Evolutionary conservation across 2,113 vertebrate genomes (phyloP).

Genomic region (Paracanthobrama guichenoti): DNA sequence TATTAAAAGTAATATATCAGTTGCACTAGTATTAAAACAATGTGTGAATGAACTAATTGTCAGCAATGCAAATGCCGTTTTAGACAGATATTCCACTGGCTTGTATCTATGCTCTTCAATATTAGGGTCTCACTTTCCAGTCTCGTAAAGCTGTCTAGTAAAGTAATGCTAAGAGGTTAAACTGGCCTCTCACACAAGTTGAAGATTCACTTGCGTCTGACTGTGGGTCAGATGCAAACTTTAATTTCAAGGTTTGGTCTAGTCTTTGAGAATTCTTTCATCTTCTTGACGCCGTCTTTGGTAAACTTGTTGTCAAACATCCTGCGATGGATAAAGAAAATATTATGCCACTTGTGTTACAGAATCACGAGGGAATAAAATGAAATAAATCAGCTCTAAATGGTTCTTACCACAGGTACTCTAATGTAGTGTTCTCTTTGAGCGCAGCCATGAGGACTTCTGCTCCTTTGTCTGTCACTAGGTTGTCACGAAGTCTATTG

Average conservation of each 20-base stretch:
- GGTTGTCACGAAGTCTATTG: conserved; percentile 63
- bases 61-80: neutral
- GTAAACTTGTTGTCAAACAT: conserved; percentile 66
- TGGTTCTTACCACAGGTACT: conserved; percentile 56
- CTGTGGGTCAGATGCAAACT: conserved; percentile 56
- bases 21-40: neutral
- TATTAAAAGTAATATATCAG: neutral
- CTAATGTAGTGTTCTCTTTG: conserved; percentile 58
- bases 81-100: neutral
- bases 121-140: too few species aligned
- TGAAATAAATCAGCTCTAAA: neutral
- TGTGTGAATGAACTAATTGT: neutral
- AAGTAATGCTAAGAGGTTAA: too few species aligned
- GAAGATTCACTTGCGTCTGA: too few species aligned
- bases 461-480: conserved; percentile 60
- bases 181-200: too few species aligned
- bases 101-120: too few species aligned
- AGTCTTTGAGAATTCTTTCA: conserved; percentile 61
- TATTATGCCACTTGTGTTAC: neutral
- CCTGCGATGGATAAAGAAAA: conserved; percentile 46
- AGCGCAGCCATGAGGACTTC: conserved; percentile 58
- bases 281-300: conserved; percentile 57
- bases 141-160: too few species aligned
- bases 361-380: neutral
- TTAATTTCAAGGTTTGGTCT: conserved; percentile 61